Evolutionary conservation across 2,797 vertebrate genomes (phyloP).

Genomic region (Furcifer pardalis): DNA sequence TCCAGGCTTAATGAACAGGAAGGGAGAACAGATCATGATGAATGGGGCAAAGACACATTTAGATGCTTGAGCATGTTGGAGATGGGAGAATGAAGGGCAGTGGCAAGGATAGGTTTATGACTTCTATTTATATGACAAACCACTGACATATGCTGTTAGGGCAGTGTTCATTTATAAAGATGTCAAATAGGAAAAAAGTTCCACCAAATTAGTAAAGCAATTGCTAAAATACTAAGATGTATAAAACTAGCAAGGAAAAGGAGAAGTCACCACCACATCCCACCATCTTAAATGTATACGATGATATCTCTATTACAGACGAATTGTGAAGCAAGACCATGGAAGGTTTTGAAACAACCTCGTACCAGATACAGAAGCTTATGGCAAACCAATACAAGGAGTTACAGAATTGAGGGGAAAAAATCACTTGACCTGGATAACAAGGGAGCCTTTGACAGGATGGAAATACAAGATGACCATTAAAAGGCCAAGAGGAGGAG

Average conservation of each 20-base stretch:
- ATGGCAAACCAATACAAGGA: not conserved
- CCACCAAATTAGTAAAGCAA: no score
- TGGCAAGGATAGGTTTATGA: no score
- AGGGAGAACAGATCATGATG: not conserved
- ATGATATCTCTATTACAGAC: no score
- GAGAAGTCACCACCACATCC: no score
- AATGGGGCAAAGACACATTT: not conserved
- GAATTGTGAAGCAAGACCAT: not conserved
- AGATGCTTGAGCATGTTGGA: not conserved
- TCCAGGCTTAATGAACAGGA: not conserved
- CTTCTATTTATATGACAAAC: no score
- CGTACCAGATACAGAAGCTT: not conserved
- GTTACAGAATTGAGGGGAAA: not conserved
- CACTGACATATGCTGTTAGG: no score
- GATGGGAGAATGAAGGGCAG: not conserved
- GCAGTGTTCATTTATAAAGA: no score
- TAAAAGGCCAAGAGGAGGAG: not conserved
- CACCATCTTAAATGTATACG: no score
- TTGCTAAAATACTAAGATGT: no score
- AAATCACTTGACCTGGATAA: not conserved
- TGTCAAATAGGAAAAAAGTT: no score
- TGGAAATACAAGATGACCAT: not conserved
- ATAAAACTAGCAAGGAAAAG: no score
- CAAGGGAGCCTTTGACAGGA: not conserved
- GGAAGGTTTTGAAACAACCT: not conserved